A percentile compares a stretch with the other conserved stretches of the same genome.
Evolutionary conservation across 2,888 invertebrate species (phyloP).

Genomic region (Salticus scenicus): DNA sequence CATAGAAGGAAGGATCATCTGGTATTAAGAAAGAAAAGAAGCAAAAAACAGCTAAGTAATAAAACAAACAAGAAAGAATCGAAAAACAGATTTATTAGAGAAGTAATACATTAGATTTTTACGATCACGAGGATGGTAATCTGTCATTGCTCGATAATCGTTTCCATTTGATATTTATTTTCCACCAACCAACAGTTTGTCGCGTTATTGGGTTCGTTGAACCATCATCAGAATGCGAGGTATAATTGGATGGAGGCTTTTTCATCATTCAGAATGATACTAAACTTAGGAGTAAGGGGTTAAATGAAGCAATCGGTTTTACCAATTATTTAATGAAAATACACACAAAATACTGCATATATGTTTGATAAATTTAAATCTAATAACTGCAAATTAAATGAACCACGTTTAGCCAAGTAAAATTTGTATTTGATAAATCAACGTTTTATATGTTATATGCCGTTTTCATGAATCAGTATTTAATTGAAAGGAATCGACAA

Average conservation of each 20-base stretch:
- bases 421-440: too few species aligned
- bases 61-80: not conserved
- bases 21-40: not conserved
- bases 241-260: not conserved
- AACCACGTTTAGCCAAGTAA: too few species aligned
- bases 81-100: constrained; percentile 18
- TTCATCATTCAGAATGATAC: too few species aligned
- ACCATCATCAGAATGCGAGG: not conserved
- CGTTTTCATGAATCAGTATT: too few species aligned
- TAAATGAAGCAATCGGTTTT: too few species aligned
- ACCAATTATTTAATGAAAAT: too few species aligned
- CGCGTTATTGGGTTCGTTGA: not conserved
- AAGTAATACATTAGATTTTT: constrained; percentile 16
- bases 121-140: constrained; percentile 25
- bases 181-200: constrained; percentile 8
- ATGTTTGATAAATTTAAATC: too few species aligned
- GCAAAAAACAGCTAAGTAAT: not conserved
- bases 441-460: too few species aligned
- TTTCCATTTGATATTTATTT: not conserved
- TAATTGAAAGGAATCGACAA: too few species aligned
- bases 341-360: too few species aligned
- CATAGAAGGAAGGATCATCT: not conserved
- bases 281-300: too few species aligned
- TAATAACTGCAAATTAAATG: too few species aligned
- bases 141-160: constrained; percentile 25